These are phyloP conservation scores for Machimus atricapillus DNA, from an alignment of 2,888 invertebrate genomes.

Conservation along the genomic window DNA sequence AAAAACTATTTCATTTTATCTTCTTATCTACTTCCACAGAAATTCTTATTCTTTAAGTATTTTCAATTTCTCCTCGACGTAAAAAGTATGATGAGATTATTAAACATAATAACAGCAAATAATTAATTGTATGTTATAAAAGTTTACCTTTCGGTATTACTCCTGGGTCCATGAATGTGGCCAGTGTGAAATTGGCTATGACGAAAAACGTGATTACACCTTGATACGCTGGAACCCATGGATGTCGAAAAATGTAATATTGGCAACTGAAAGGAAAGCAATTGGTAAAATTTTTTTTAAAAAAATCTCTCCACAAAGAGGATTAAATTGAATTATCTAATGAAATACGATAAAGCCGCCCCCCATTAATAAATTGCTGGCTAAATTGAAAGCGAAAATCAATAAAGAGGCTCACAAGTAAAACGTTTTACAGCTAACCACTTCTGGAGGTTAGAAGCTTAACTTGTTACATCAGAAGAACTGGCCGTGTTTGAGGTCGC, in stretches of 20 bases:
- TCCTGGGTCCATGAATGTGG: constrained; percentile 99
- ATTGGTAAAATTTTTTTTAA: background rate
- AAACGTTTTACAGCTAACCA: background rate
- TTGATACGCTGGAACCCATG: constrained; percentile 93
- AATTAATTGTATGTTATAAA: background rate
- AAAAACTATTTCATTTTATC: too few relatives aligned
- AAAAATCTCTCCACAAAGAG: background rate
- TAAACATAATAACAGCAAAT: too few relatives aligned
- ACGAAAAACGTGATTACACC: constrained; percentile 96
- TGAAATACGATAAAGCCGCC: constrained; percentile 16
- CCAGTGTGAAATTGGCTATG: constrained; percentile 96
- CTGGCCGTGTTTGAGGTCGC: constrained; percentile 1
- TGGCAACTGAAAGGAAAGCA: constrained; percentile 74
- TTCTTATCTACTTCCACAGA: too few relatives aligned
- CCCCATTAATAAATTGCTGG: constrained; percentile 22
- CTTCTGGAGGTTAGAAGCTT: constrained; percentile 7
- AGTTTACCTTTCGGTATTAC: constrained; percentile 93
- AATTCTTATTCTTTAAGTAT: too few relatives aligned
- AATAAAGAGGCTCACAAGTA: background rate
- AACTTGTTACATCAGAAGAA: constrained; percentile 23
- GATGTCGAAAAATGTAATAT: constrained; percentile 81
- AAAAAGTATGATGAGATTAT: too few relatives aligned
- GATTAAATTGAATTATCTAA: background rate
- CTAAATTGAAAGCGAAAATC: constrained; percentile 7
- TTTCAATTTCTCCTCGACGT: too few relatives aligned